phyloP scores from a whole-genome alignment of 1,140 invertebrate genomes.

The Saccostrea glomerata region DNA sequence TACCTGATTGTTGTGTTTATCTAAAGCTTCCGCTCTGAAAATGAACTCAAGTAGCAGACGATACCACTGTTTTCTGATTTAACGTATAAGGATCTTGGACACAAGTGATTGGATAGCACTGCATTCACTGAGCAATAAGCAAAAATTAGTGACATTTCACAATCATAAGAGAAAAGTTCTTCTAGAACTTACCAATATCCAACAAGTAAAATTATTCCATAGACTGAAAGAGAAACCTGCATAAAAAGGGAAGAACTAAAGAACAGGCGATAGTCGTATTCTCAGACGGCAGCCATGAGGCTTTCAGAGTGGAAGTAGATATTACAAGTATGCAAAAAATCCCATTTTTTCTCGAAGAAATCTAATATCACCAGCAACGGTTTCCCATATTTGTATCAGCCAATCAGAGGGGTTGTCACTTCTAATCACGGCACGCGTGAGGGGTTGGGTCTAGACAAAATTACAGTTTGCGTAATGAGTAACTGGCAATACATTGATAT shows the following conservation, averaged over 20 bases:
- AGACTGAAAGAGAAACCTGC: constrained; percentile 58
- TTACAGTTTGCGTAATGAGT: constrained; percentile 28
- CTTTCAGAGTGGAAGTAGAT: constrained; percentile 53
- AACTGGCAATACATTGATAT: constrained; percentile 34
- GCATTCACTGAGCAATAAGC: constrained; percentile 44
- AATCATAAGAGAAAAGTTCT: constrained; percentile 24
- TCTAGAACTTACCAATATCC: constrained; percentile 51
- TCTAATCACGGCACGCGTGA: constrained; percentile 34
- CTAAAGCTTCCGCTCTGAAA: neutral
- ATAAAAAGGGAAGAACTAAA: constrained; percentile 46
- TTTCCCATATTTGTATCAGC: constrained; percentile 61
- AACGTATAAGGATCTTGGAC: constrained; percentile 31
- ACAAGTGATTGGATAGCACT: constrained; percentile 34
- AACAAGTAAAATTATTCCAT: constrained; percentile 54
- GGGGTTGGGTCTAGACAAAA: constrained; percentile 11
- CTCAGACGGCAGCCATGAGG: constrained; percentile 59
- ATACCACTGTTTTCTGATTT: constrained; percentile 53
- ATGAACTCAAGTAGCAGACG: constrained; percentile 54
- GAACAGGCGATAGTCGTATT: constrained; percentile 49
- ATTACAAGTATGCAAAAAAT: constrained; percentile 64
- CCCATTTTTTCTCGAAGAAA: constrained; percentile 56
- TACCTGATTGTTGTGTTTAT: constrained; percentile 31
- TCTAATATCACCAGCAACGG: constrained; percentile 55
- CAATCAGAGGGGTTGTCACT: constrained; percentile 35
- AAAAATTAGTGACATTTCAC: constrained; percentile 12